Conservation (phyloP, 1,140 invertebrate genomes). For the Cyclina sinensis region DNA sequence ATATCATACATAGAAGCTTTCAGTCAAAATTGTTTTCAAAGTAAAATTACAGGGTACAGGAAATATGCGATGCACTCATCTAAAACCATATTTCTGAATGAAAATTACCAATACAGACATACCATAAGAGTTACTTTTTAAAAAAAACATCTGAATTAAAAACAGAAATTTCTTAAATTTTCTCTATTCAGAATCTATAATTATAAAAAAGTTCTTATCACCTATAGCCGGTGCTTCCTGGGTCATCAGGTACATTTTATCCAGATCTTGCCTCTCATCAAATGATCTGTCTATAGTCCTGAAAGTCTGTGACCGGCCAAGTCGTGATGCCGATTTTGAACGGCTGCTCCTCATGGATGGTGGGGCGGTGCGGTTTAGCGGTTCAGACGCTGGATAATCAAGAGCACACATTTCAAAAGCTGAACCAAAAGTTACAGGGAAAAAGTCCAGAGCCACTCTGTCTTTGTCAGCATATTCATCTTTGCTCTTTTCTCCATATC, state of each 20-base stretch:
- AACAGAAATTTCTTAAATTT: no score
- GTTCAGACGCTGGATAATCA: conserved; percentile 42
- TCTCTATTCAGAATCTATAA: no score
- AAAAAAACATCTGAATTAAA: no score
- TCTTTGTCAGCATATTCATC: conserved; percentile 52
- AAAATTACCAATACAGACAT: no score
- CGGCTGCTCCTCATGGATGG: conserved; percentile 46
- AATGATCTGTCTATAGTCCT: conserved; percentile 47
- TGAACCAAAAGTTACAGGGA: conserved; percentile 59
- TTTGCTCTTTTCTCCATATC: conserved; percentile 41
- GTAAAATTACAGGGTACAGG: no score
- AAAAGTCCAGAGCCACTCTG: conserved; percentile 23
- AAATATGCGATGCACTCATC: no score
- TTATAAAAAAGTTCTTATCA: no score
- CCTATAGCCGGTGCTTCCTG: conserved; percentile 69
- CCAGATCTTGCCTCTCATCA: conserved; percentile 18
- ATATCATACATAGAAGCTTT: no score
- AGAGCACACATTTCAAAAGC: conserved; percentile 60
- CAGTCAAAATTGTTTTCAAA: no score
- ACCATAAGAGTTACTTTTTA: no score
- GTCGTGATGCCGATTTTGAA: conserved; percentile 39
- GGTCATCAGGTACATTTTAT: conserved; percentile 59
- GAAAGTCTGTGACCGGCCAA: conserved; percentile 16
- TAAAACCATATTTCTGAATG: no score
- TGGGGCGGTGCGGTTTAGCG: conserved; percentile 19